Evolutionary conservation across 2,888 invertebrate genomes (phyloP).

Genomic region (Brenthis ino): DNA sequence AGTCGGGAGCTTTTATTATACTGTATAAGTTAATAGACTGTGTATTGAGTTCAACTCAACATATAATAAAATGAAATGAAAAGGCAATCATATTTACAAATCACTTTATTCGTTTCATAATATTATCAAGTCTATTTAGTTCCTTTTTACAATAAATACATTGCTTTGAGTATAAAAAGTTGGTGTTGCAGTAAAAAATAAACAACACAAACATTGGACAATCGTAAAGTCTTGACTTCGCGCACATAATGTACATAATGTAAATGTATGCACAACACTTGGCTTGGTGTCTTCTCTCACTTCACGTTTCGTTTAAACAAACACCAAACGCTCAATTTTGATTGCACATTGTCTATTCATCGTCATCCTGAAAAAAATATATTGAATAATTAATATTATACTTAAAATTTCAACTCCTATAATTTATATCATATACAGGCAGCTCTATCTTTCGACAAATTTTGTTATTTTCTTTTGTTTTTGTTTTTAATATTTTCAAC

Average conservation of each 20-base stretch:
- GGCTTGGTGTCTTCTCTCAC: conserved; percentile 54
- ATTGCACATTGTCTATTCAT: conserved; percentile 65
- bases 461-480: too few species aligned
- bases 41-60: not conserved
- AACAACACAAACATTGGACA: conserved; percentile 71
- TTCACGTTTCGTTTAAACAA: conserved; percentile 44
- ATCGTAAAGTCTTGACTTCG: conserved; percentile 67
- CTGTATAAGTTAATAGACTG: not conserved
- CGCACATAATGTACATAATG: conserved; percentile 54
- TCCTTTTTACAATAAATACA: conserved; percentile 79
- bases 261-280: conserved; percentile 49
- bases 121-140: conserved; percentile 69
- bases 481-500: too few species aligned
- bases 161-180: conserved; percentile 77
- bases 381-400: conserved; percentile 20
- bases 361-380: conserved; percentile 55
- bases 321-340: conserved; percentile 65
- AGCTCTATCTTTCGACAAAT: too few species aligned
- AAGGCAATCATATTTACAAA: conserved; percentile 70
- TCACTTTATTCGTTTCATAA: conserved; percentile 77
- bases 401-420: not conserved
- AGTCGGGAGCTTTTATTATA: not conserved
- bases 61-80: conserved; percentile 18
- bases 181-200: conserved; percentile 67
- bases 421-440: not conserved